Evolutionary conservation across 2,888 invertebrate genomes (phyloP), one percentile per base, ranked within the genome.

Genomic region (Dryobotodes eremita): DNA sequence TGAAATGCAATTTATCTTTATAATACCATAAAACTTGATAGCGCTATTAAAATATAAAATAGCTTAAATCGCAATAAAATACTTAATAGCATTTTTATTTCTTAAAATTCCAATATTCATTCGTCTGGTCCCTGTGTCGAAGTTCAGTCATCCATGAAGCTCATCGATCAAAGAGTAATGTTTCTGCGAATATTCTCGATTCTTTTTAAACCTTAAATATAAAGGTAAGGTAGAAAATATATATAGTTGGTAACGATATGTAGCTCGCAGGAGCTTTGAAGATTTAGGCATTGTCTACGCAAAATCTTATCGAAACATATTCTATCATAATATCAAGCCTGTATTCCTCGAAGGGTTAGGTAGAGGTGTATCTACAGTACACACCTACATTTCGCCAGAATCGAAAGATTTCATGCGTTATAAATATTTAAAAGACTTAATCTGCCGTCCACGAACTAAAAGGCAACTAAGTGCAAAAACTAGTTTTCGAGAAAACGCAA

Each of bases 111-210:
- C 66, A 65, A 81, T 76, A 70, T 80, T 85, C 57, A 64, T 80
- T 85, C 83, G 75, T 81, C 66, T 80, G 55, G 10, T 64, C 57
- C 57, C 46, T 74, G 53, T 70, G 82, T 74, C 61, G 68, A 65
- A 55, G 57, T 68, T 74, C 71, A 74, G 42, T 71, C 74, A 71
- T 61, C 62, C 15, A 62, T 64, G 61, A 80, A 82, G 26, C 74
- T 79, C 80, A 79, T 84, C 71, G 61, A 82, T 84, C 84, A 82
- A 84, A 79, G 71, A 68, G n/a, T 61, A 65, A 83, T 57, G n/a
- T 79, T 78, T 36, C 31, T 50, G n/a, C 1, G 57, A 71, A 81
- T 68, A 84, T 79, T 79, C 61, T 68, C 50, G 50, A 71, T 48
- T 68, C 17, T 84, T 71, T 83, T 71, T 64, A 53, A 57, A 64